Base-by-base conservation (phyloP, 1,140 invertebrate species). In the Psilanteris sp. region DNA sequence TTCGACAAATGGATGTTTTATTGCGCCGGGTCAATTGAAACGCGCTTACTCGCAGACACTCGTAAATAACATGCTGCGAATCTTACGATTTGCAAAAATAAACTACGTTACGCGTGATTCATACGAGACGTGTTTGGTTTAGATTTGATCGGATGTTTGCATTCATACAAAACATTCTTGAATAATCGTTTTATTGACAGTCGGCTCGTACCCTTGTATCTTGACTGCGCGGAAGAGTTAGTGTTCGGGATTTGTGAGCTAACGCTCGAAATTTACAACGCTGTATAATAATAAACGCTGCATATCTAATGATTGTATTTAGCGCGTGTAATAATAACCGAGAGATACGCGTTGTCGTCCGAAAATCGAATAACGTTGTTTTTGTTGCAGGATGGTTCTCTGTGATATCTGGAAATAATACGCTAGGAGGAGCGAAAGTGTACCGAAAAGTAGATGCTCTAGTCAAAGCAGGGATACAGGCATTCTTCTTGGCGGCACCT, bases 381-480 rank as follows among this genome's bases (percentile, higher is more conserved):
- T 59, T 7, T 41, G 24, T 87, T 85, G 10, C 83, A 90, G 89
- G 89, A 70, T 90, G 89, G 89, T 89, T 90, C 76, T 88, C 88
- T 64, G 87, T 89, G 67, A 87, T 90, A 79, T 87, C 88, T 43
- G 89, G 85, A 44, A 87, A 83, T 26, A 87, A 83, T 46, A 50
- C 83, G 16, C 83, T 83, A 59, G 85, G 83, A 9, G 82, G 77
- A 39, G 87, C 87, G 5, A 81, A 85, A 31, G 85, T 88, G 39
- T 87, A 88, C 72, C 82, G 86, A 76, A 83, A 83, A 75, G 78
- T 88, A 11, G 87, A 89, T 57, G 84, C 85, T 67, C 78, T 89
- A 48, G 87, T 89, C 43, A 80, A 85, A 77, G 85, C 85, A 22
- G 85, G 87, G 20, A 85, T 88, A 29, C 85, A 87, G 34, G 85